Evolutionary conservation across 2,888 invertebrate species (phyloP).

Genomic region (Neocrepidodera transversa): DNA sequence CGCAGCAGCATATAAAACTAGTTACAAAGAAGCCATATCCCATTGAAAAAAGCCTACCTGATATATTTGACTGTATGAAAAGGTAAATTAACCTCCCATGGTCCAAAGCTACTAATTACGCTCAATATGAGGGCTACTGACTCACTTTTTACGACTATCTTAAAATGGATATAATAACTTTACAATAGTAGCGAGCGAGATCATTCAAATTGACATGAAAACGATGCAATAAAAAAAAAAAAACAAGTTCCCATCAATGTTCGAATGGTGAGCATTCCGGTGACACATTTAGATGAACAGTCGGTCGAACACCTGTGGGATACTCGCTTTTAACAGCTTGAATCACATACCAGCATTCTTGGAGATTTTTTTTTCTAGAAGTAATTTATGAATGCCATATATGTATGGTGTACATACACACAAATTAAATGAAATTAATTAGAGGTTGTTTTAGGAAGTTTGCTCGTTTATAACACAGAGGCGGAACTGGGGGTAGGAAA

Average conservation of each 20-base stretch:
- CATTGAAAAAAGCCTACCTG: background rate
- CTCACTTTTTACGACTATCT: slow-evolving; percentile 9
- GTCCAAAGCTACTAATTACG: slow-evolving; percentile 4
- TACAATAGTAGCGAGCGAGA: slow-evolving; percentile 18
- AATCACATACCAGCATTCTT: slow-evolving; percentile 46
- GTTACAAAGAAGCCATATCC: background rate
- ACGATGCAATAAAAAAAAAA: slow-evolving; percentile 28
- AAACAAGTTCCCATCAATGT: slow-evolving; percentile 38
- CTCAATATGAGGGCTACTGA: slow-evolving; percentile 12
- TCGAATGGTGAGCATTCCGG: slow-evolving; percentile 40
- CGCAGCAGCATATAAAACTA: no score
- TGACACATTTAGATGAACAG: slow-evolving; percentile 43
- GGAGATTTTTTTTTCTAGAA: slow-evolving; percentile 37
- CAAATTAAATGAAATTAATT: slow-evolving; percentile 34
- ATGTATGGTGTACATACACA: slow-evolving; percentile 28
- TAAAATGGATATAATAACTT: slow-evolving; percentile 23
- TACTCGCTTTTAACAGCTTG: slow-evolving; percentile 41
- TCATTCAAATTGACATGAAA: slow-evolving; percentile 33
- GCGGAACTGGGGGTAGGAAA: background rate
- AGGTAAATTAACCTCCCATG: slow-evolving; percentile 1
- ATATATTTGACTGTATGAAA: background rate
- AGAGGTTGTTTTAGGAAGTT: slow-evolving; percentile 19
- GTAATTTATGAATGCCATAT: slow-evolving; percentile 35
- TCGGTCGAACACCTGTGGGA: slow-evolving; percentile 46
- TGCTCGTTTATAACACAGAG: slow-evolving; percentile 9